A percentile compares a stretch with the other conserved stretches of the same genome.
phyloP scores from a whole-genome alignment of 2,888 invertebrate species.

The Steinernema scapterisci region DNA sequence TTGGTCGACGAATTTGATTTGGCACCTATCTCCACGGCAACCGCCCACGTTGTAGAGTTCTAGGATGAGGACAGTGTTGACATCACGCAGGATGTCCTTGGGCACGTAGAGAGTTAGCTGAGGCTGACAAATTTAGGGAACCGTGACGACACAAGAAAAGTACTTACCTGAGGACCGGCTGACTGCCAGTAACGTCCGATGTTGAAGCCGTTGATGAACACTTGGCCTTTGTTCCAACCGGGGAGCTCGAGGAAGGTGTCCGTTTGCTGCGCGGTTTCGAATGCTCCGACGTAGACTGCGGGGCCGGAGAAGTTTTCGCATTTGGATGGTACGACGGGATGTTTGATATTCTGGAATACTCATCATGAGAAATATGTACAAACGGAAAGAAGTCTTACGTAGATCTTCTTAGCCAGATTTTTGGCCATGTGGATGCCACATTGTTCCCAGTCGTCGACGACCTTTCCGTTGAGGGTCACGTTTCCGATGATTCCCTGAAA shows the following conservation, averaged over 20 bases:
- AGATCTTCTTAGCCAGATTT: background rate
- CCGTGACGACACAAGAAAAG: background rate
- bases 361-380: too few relatives aligned
- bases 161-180: slow-evolving; percentile 70
- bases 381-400: too few relatives aligned
- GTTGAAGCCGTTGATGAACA: slow-evolving; percentile 71
- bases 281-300: slow-evolving; percentile 3
- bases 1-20: background rate
- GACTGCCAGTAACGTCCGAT: slow-evolving; percentile 72
- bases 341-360: background rate
- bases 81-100: background rate
- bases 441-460: slow-evolving; percentile 75
- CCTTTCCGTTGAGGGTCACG: slow-evolving; percentile 72
- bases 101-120: slow-evolving; percentile 6
- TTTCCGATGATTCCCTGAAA: slow-evolving; percentile 70
- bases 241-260: slow-evolving; percentile 24
- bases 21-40: background rate
- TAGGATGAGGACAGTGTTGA: slow-evolving; percentile 51
- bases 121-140: background rate
- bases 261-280: background rate
- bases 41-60: slow-evolving; percentile 44
- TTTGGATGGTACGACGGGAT: background rate
- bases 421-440: slow-evolving; percentile 65
- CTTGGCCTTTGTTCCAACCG: slow-evolving; percentile 68
- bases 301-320: background rate